Evolutionary conservation across 2,113 vertebrate genomes (phyloP).

Genomic region (Notothenia coriiceps): DNA sequence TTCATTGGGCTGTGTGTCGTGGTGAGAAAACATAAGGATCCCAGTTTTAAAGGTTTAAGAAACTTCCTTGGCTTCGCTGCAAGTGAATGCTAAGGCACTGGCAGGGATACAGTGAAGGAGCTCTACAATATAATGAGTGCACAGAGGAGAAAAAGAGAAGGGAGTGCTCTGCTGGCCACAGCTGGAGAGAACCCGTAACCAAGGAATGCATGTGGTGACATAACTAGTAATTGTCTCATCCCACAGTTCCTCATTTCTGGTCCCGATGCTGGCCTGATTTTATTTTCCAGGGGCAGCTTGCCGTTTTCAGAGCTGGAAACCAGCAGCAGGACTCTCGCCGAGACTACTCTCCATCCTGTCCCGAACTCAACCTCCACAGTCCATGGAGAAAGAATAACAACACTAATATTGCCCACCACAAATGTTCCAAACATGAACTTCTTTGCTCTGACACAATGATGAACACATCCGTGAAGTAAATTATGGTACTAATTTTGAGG

Average conservation of each 20-base stretch:
- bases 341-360: constrained; percentile 51
- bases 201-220: constrained; percentile 81
- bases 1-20: background rate
- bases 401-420: constrained; percentile 68
- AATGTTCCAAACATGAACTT: constrained; percentile 71
- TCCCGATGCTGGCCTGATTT: constrained; percentile 60
- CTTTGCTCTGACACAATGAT: constrained; percentile 61
- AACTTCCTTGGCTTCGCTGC: background rate
- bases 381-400: constrained; percentile 69
- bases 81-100: constrained; percentile 5
- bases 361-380: constrained; percentile 61
- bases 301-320: constrained; percentile 72
- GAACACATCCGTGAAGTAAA: constrained; percentile 62
- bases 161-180: constrained; percentile 70
- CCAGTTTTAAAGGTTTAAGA: constrained; percentile 1
- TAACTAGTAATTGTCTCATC: constrained; percentile 83
- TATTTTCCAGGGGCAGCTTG: constrained; percentile 65
- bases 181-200: constrained; percentile 79
- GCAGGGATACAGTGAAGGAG: constrained; percentile 16
- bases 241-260: constrained; percentile 75
- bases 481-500: constrained; percentile 64
- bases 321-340: constrained; percentile 44
- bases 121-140: constrained; percentile 54
- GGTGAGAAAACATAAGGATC: background rate
- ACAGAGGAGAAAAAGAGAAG: constrained; percentile 58